phyloP scores from a whole-genome alignment of 2,797 vertebrate species.

The Bryconaethiops microstoma region DNA sequence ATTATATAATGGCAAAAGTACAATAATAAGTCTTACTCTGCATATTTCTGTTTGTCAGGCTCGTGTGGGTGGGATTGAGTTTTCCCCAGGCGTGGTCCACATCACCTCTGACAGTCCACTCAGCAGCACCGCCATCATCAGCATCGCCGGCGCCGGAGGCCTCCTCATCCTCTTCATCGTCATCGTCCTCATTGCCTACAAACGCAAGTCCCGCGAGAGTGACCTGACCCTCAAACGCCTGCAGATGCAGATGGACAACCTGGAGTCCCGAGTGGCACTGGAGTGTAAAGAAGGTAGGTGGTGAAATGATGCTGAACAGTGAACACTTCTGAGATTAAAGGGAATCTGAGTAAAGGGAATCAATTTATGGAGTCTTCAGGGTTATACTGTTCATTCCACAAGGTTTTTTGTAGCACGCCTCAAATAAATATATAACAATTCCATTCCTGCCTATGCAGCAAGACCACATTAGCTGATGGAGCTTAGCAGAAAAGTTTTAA shows the following conservation, averaged over 20 bases:
- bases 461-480: too few species aligned
- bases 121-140: conserved; percentile 92
- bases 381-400: not conserved
- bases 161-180: conserved; percentile 96
- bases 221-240: conserved; percentile 95
- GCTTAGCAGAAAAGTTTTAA: too few species aligned
- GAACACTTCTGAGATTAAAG: too few species aligned
- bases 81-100: conserved; percentile 95
- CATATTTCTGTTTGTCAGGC: conserved; percentile 73
- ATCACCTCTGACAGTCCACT: conserved; percentile 96
- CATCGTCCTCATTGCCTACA: conserved; percentile 95
- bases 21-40: too few species aligned
- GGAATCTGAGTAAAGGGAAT: not conserved
- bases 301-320: not conserved
- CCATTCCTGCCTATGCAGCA: not conserved
- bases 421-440: not conserved
- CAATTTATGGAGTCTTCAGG: not conserved
- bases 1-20: too few species aligned
- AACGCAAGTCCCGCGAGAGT: conserved; percentile 95
- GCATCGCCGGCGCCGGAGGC: conserved; percentile 92
- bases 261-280: conserved; percentile 97
- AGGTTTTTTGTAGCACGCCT: not conserved
- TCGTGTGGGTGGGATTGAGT: conserved; percentile 94
- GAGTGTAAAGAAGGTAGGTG: conserved; percentile 96
- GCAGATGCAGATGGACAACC: conserved; percentile 99